A percentile compares a stretch with the other conserved stretches of the same genome.
phyloP scores from a whole-genome alignment of 2,113 vertebrate genomes.

The Typhlomys cinereus region DNA sequence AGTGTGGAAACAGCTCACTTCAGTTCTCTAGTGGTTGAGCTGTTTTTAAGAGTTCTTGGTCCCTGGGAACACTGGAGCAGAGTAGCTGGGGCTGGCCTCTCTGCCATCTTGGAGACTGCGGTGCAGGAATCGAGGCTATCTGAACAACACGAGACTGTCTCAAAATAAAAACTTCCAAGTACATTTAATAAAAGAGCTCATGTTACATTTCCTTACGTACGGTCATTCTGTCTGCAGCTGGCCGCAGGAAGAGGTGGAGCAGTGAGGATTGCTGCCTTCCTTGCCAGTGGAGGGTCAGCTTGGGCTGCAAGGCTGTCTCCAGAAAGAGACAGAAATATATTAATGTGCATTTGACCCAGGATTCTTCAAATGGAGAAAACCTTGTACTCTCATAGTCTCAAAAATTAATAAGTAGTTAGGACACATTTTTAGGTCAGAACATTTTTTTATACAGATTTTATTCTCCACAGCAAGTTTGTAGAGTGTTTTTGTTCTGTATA shows the following conservation, averaged over 20 bases:
- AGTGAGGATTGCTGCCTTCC: no score
- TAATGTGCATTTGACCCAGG: not conserved
- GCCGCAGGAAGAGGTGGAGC: no score
- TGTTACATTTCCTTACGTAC: no score
- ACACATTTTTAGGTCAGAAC: not conserved
- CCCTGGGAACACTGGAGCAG: not conserved
- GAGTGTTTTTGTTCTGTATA: not conserved
- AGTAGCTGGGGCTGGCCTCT: not conserved
- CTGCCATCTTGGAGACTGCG: no score
- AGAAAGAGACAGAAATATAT: not conserved
- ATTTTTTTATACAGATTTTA: not conserved
- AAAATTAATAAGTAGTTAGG: not conserved
- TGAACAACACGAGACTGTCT: no score
- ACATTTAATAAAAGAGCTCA: no score
- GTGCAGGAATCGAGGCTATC: no score
- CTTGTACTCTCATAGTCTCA: not conserved
- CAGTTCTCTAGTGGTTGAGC: not conserved
- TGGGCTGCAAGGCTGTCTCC: not conserved
- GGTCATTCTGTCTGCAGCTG: no score
- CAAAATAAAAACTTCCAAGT: no score
- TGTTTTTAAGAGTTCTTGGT: not conserved
- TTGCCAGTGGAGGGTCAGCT: no score
- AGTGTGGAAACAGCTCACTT: not conserved
- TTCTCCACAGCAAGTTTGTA: not conserved
- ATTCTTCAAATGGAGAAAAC: constrained; percentile 19